Evolutionary conservation across 2,797 vertebrate genomes (phyloP), one percentile per base, ranked within the genome.

Genomic region (Etheostoma nigrum): DNA sequence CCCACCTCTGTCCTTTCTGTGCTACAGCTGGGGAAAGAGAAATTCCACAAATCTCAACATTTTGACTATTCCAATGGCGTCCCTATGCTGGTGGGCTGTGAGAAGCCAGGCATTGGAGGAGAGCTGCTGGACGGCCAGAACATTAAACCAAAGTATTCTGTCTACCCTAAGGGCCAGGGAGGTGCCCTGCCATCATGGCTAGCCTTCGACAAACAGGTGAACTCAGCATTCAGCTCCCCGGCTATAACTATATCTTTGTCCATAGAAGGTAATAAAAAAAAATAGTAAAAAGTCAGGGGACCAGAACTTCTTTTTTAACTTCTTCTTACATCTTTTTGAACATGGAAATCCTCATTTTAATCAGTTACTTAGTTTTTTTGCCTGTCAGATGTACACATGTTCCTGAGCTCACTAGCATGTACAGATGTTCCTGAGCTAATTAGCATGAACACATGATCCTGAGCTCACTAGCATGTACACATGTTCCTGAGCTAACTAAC

Each of bases 201-300:
- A 25, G 95, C 94, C 76, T 98, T 98, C 90, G 96, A 98, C 91
- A 98, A 97, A 86, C 96, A 98, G 96, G 97, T 98, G 27, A 63
- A 16, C 21, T 19, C 16, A 60, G 27, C 33, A 25, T 62, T 62
- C 55, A 30, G n/a, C 19, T 15, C 13, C 14, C 19, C 4, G 3
- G 9, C 44, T 4, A 59, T 6, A 14, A 60, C 36, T 51, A 10
- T 54, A 33, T 27, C 40, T 52, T 16, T 65, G 13, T n/a, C 44
- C 23, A 40, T 40, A 11, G 36, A 40, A 40, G 36, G 12, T 40
- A 11, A 3, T 12, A 11, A 40, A 40, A 40, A 40, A 40, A 40
- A 40, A 40, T 12, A 4, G 3, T 11, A 40, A 40, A 40, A 40
- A 10, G 10, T 3, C 36, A 3, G 10, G 36, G 10, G 9, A 40